Evolutionary conservation across 2,113 vertebrate species (phyloP).

Genomic region (Seriola dumerili): DNA sequence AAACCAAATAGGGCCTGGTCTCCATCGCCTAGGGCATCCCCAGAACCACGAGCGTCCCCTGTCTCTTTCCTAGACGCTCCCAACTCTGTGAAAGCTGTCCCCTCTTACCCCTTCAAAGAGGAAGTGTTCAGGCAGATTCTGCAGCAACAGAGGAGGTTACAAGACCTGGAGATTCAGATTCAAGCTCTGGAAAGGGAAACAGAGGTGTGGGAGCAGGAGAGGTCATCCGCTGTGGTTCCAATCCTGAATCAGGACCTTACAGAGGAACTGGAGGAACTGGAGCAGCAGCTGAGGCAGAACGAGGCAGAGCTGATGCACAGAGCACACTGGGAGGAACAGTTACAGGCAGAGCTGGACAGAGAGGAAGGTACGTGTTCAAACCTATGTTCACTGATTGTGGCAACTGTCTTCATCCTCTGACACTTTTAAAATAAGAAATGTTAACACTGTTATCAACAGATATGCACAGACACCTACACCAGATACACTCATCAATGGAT

Average conservation of each 20-base stretch:
- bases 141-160: slow-evolving; percentile 85
- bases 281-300: slow-evolving; percentile 82
- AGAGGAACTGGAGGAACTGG: slow-evolving; percentile 68
- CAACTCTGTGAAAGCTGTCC: background rate
- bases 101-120: slow-evolving; percentile 80
- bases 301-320: slow-evolving; percentile 84
- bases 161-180: slow-evolving; percentile 83
- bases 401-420: background rate
- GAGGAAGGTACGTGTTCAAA: slow-evolving; percentile 77
- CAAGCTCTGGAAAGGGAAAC: slow-evolving; percentile 83
- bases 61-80: slow-evolving; percentile 17
- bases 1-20: slow-evolving; percentile 45
- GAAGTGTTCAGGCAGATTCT: slow-evolving; percentile 85
- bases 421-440: background rate
- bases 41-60: slow-evolving; percentile 51
- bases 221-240: background rate
- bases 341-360: slow-evolving; percentile 85
- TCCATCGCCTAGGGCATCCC: slow-evolving; percentile 48
- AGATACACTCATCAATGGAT: slow-evolving; percentile 83
- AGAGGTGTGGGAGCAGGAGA: slow-evolving; percentile 73
- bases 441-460: slow-evolving; percentile 58
- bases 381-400: no score
- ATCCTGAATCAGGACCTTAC: fast-evolving
- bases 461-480: slow-evolving; percentile 82
- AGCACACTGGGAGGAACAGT: slow-evolving; percentile 87